phyloP scores from a whole-genome alignment of 2,113 vertebrate species.

The Himantopus leucocephalus region DNA sequence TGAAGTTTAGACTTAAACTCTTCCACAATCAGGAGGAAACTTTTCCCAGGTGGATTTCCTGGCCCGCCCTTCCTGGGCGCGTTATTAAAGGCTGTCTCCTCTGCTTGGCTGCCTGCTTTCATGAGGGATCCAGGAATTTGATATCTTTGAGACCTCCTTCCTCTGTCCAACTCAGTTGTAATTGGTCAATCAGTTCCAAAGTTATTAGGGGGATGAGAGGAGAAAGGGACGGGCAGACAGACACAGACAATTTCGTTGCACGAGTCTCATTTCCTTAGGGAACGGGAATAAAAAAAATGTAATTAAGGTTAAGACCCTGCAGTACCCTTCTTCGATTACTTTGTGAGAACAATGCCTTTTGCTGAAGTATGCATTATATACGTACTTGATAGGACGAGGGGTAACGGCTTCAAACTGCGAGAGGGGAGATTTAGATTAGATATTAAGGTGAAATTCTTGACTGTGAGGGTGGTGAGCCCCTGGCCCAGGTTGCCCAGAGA shows the following conservation, averaged over 20 bases:
- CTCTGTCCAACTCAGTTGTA: background rate
- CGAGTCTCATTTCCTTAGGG: conserved; percentile 29
- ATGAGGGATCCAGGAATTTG: background rate
- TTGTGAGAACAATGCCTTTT: background rate
- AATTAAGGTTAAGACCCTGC: conserved; percentile 31
- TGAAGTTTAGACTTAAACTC: background rate
- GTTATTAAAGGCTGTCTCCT: conserved; percentile 32
- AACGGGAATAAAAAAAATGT: conserved; percentile 6
- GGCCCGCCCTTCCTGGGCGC: background rate
- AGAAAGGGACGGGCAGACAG: background rate
- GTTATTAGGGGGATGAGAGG: conserved; percentile 23
- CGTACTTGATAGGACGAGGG: no score
- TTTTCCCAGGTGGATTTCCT: background rate
- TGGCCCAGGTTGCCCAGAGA: no score
- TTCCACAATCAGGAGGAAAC: background rate
- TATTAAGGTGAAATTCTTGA: no score
- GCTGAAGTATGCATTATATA: background rate
- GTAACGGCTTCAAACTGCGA: no score
- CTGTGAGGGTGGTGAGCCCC: no score
- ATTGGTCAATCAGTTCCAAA: background rate
- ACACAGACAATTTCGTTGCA: background rate
- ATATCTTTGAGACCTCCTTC: conserved; percentile 29
- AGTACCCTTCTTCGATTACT: background rate
- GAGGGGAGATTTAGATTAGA: no score
- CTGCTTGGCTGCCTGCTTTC: conserved; percentile 52